Evolutionary conservation across 2,797 vertebrate genomes (phyloP), one percentile per base, ranked within the genome.

Genomic region (Huso huso): DNA sequence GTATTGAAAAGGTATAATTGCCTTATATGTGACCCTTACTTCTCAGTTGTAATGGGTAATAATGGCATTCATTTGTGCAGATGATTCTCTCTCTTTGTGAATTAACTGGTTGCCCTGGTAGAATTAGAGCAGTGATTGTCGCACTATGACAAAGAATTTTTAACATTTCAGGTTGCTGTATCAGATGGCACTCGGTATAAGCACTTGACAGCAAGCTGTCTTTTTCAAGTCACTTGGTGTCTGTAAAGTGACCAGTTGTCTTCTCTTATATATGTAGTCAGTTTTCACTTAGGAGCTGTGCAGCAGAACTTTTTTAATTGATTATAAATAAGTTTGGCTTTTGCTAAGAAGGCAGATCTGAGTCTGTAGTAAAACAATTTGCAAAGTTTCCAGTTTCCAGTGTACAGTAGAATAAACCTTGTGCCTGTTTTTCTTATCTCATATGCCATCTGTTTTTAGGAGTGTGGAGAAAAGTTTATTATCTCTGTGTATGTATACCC

Each of bases 1-100:
- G 76, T 68, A 81, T 81, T 82, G 81, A 83, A 85, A 86, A 86
- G 83, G 83, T 87, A 74, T 73, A 85, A 83, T 82, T 82, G 82
- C 75, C 78, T 82, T 77, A 80, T 85, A 77, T 73, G 73, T 79
- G 81, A 88, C 86, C 83, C 82, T 81, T 78, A 74, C 68, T 69
- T 84, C 81, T 81, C n/a, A 82, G 78, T 84, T 84, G 81, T 75
- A 86, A 85, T 77, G 78, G 83, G 71, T 79, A 84, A 82, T 82
- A 84, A 75, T 79, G 75, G 77, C 78, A 75, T 84, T 76, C 66
- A 0, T 68, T 63, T 71, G 65, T 78, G 66, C 74, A 70, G 75
- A 74, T 68, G 80, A 75, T 73, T 61, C 58, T 79, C 75, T 82
- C 76, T 77, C 73, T 79, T 74, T 70, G 74, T 69, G 71, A 82